A percentile compares a stretch with the other conserved stretches of the same genome.
Evolutionary conservation across 1,140 invertebrate genomes (phyloP).

Genomic region (Danaus plexippus): DNA sequence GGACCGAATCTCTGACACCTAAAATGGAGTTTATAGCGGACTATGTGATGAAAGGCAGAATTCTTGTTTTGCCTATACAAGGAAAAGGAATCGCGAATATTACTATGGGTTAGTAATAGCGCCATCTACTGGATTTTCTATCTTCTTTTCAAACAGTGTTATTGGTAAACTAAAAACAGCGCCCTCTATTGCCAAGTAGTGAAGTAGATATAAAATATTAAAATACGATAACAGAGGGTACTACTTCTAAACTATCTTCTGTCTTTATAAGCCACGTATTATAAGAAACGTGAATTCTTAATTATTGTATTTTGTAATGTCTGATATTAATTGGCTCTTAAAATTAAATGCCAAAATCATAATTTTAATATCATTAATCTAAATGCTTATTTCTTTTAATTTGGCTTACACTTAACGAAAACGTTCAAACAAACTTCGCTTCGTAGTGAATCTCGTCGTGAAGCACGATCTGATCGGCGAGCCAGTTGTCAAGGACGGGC

Average conservation of each 20-base stretch:
- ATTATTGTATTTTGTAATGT: too few species aligned
- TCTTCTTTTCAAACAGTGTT: too few species aligned
- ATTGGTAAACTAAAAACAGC: too few species aligned
- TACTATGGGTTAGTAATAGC: slow-evolving; percentile 72
- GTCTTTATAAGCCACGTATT: too few species aligned
- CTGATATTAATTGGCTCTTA: too few species aligned
- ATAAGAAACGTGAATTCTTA: too few species aligned
- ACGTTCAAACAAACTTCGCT: not conserved
- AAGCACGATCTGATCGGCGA: slow-evolving; percentile 74
- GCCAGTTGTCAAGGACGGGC: slow-evolving; percentile 71
- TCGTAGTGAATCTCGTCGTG: slow-evolving; percentile 73
- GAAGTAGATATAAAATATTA: not conserved
- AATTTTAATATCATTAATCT: too few species aligned
- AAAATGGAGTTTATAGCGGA: slow-evolving; percentile 75
- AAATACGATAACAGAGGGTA: not conserved
- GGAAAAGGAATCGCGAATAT: slow-evolving; percentile 80
- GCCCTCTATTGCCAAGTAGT: slow-evolving; percentile 14
- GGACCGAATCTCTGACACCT: slow-evolving; percentile 64
- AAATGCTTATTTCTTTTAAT: too few species aligned
- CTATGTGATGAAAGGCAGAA: slow-evolving; percentile 78
- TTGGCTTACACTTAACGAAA: too few species aligned
- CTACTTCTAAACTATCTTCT: too few species aligned
- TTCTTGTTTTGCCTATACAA: slow-evolving; percentile 79
- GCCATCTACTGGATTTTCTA: slow-evolving; percentile 18
- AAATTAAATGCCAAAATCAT: too few species aligned